Conservation (phyloP, 2,113 vertebrate species). For the Hyperopisus bebe region DNA sequence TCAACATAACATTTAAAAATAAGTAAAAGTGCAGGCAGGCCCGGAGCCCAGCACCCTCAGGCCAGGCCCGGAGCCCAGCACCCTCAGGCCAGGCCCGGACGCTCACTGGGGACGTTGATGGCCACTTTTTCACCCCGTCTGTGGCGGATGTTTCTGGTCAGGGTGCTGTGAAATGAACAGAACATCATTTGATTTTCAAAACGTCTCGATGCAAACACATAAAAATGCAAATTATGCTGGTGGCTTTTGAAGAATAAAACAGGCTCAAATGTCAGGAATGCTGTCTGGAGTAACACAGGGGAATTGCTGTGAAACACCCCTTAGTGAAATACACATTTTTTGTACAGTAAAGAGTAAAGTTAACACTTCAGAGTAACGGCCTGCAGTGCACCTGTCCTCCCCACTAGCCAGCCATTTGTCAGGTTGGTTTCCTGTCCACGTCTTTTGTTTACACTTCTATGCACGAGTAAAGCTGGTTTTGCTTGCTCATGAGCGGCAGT, state of each 20-base stretch:
- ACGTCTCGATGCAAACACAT: not conserved
- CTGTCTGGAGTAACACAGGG: not conserved
- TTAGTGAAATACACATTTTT: not conserved
- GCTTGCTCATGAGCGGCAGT: not conserved
- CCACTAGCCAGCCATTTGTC: not conserved
- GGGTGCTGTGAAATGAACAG: slow-evolving; percentile 65
- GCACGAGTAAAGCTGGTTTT: not conserved
- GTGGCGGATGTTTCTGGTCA: slow-evolving; percentile 92
- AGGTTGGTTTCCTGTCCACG: not conserved
- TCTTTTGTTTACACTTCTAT: not conserved
- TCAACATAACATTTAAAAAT: not conserved
- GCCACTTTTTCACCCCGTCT: slow-evolving; percentile 91
- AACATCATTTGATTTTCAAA: not conserved
- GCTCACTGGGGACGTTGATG: slow-evolving; percentile 94
- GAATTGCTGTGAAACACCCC: not conserved
- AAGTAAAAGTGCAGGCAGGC: not conserved
- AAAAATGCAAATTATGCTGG: not conserved
- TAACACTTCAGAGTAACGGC: not conserved
- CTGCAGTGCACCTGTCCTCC: too few species aligned
- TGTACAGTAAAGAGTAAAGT: not conserved
- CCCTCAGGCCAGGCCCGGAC: not conserved
- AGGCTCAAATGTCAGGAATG: not conserved
- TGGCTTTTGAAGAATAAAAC: not conserved
- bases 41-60: too few species aligned
- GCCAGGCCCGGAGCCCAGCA: too few species aligned